Conservation (phyloP, 2,797 vertebrate genomes). For the Hemibagrus guttatus region DNA sequence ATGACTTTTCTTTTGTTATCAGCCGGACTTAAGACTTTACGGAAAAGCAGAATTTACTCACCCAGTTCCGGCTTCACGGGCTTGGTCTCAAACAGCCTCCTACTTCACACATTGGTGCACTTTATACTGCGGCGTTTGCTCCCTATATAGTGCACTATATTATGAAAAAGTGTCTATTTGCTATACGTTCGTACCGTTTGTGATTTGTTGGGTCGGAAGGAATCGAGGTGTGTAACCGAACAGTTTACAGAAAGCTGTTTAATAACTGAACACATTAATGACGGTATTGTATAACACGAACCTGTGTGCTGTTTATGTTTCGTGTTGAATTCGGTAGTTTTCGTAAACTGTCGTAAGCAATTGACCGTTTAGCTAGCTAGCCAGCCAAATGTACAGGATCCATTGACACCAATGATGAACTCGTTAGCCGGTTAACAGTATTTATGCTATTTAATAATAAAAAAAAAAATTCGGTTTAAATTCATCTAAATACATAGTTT, state of each 20-base stretch:
- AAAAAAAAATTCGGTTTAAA: no score
- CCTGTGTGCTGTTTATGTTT: neutral
- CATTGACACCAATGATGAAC: neutral
- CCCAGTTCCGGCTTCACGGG: neutral
- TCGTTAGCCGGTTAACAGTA: conserved; percentile 4
- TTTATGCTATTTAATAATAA: no score
- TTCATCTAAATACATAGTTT: neutral
- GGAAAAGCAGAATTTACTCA: neutral
- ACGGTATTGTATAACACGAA: neutral
- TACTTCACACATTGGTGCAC: neutral
- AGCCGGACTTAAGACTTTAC: neutral
- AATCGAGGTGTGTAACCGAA: conserved; percentile 12
- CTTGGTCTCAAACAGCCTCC: neutral
- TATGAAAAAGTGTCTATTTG: neutral
- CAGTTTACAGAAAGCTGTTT: neutral
- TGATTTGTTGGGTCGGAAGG: conserved; percentile 15
- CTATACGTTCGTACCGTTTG: neutral
- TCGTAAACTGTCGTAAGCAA: neutral
- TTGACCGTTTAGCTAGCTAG: neutral
- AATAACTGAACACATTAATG: neutral
- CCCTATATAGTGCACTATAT: neutral
- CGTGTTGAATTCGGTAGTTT: neutral
- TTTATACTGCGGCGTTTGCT: neutral
- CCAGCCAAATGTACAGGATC: neutral
- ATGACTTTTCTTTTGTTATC: conserved; percentile 5